Conservation (phyloP, 1,140 invertebrate species). For the Solenopsis invicta region DNA sequence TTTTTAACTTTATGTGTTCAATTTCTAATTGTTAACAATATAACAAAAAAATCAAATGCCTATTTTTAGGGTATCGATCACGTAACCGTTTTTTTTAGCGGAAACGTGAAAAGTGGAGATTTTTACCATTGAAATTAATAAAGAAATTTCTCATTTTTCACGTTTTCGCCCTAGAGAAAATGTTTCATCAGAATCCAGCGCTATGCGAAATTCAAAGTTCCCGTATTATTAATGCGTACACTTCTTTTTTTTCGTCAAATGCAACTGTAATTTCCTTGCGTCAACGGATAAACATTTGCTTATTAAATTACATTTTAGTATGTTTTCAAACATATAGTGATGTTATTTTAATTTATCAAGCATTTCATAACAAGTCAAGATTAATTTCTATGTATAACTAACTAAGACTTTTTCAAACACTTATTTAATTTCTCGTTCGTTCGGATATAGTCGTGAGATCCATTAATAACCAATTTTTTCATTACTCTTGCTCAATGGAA, state of each 20-base stretch:
- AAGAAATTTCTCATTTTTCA: too few relatives aligned
- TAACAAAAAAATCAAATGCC: too few relatives aligned
- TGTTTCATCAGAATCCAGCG: too few relatives aligned
- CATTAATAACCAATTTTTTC: slow-evolving; percentile 13
- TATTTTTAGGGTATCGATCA: too few relatives aligned
- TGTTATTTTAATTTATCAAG: neutral
- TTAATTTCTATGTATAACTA: neutral
- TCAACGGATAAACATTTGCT: neutral
- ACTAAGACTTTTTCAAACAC: neutral
- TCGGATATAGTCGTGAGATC: neutral
- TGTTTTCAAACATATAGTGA: neutral
- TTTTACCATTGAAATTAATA: too few relatives aligned
- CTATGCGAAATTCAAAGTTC: too few relatives aligned
- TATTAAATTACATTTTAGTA: neutral
- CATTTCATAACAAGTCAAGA: neutral
- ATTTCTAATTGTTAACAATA: too few relatives aligned
- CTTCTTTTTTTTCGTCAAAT: neutral
- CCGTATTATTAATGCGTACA: neutral
- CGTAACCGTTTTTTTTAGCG: too few relatives aligned
- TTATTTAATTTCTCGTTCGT: neutral
- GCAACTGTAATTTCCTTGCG: neutral
- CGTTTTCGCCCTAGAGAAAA: too few relatives aligned
- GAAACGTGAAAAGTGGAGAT: too few relatives aligned
- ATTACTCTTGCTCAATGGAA: neutral
- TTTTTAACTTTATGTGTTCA: too few relatives aligned